These are phyloP conservation scores for Drosophila dunni DNA, from an alignment of 1,140 invertebrate species.

Conservation along the genomic window DNA sequence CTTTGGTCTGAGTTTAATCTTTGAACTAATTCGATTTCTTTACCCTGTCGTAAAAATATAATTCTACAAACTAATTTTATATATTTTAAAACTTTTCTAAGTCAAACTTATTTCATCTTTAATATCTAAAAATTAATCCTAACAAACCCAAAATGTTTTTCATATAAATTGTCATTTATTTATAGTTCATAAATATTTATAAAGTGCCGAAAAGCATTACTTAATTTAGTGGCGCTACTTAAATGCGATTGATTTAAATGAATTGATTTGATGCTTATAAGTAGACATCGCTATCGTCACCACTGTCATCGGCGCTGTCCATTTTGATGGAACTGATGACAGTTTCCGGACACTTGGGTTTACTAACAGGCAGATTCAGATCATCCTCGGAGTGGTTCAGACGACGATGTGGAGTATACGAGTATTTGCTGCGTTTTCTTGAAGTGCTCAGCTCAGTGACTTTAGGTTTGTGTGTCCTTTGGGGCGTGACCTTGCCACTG, in stretches of 20 bases:
- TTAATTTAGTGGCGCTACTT: not conserved
- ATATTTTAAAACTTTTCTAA: too few species aligned
- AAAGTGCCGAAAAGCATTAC: not conserved
- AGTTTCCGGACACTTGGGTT: slow-evolving; percentile 34
- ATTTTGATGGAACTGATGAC: slow-evolving; percentile 29
- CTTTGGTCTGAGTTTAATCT: too few species aligned
- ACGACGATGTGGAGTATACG: not conserved
- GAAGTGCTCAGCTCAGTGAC: not conserved
- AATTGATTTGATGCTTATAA: slow-evolving; percentile 6
- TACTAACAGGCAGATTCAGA: slow-evolving; percentile 5
- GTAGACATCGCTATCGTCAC: slow-evolving; percentile 39
- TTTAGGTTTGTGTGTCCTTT: not conserved
- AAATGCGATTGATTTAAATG: not conserved
- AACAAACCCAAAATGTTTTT: too few species aligned
- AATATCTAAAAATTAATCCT: too few species aligned
- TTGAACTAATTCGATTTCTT: too few species aligned
- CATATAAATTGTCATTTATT: not conserved
- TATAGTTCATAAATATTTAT: not conserved
- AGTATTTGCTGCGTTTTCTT: slow-evolving; percentile 1
- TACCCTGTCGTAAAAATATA: too few species aligned
- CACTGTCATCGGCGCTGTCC: slow-evolving; percentile 19
- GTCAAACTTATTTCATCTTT: too few species aligned
- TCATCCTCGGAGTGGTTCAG: not conserved
- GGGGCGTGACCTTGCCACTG: not conserved
- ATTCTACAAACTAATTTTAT: too few species aligned